Conservation (phyloP, 2,797 vertebrate genomes). For the Microcaecilia unicolor region DNA sequence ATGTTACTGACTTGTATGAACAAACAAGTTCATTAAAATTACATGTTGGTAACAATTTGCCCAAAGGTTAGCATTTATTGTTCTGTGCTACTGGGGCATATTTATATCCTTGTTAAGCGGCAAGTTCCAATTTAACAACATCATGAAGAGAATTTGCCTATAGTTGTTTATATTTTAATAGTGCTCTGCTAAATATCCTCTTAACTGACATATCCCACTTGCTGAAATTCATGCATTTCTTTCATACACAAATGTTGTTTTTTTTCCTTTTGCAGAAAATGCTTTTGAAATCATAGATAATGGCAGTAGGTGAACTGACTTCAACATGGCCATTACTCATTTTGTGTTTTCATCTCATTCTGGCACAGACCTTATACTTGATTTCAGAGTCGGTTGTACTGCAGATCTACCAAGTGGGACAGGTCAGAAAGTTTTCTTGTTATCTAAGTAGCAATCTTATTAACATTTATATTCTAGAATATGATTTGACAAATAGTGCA, state of each 20-base stretch:
- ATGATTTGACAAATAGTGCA: no score
- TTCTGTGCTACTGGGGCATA: slow-evolving; percentile 47
- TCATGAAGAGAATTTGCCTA: slow-evolving; percentile 56
- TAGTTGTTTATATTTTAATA: slow-evolving; percentile 58
- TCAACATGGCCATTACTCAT: no score
- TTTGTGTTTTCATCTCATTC: no score
- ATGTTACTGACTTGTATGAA: slow-evolving; percentile 26
- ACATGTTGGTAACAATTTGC: slow-evolving; percentile 56
- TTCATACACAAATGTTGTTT: no score
- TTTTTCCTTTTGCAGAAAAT: background rate
- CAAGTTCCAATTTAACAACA: no score
- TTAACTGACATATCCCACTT: slow-evolving; percentile 37
- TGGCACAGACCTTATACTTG: no score
- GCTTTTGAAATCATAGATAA: slow-evolving; percentile 1
- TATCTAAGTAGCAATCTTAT: no score
- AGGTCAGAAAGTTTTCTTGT: no score
- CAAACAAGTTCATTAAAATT: slow-evolving; percentile 59
- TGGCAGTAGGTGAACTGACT: no score
- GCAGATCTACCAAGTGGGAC: no score
- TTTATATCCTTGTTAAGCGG: slow-evolving; percentile 59
- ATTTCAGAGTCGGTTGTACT: no score
- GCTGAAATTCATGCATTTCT: slow-evolving; percentile 19
- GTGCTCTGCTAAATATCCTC: slow-evolving; percentile 35
- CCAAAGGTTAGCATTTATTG: slow-evolving; percentile 59
- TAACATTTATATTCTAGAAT: no score